Evolutionary conservation across 2,113 vertebrate species (phyloP), one percentile per base, ranked within the genome.

Genomic region (Eptesicus fuscus): DNA sequence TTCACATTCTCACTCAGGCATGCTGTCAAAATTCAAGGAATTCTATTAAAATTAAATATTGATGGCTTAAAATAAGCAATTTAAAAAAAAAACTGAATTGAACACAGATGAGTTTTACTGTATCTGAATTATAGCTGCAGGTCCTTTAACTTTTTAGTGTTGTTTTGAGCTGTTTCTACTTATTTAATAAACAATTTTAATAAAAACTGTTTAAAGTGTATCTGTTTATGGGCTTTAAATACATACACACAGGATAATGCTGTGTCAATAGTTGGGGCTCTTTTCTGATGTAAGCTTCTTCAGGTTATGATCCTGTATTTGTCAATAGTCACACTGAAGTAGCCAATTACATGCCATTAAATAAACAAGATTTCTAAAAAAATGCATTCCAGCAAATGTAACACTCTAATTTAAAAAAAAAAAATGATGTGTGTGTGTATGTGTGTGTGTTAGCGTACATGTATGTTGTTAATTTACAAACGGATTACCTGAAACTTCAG

Each of bases 1-100:
- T 91, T 91, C 80, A 83, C 51, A 86, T 63, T 91, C 28, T 85
- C 35, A 84, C 73, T 77, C 69, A 90, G 47, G 53, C 77, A 67
- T 7, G 51, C 77, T 77, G 85, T 84, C 90, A 88, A 88, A 96
- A 88, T 78, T 49, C 63, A 88, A 90, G 63, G 51, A 12, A 56
- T 83, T 91, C 94, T 86, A 79, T 94, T 88, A 80, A 93, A 87
- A 95, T 74, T 61, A 90, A 92, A 88, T 69, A 73, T 77, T 77
- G 53, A 74, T 56, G 18, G 67, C 70, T 80, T 89, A 77, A 92
- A 40, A 59, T 44, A 67, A 83, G 71, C 12, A 16, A 42, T 82
- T 17, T 37, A 37, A 37, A n/a, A n/a, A 22, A 69, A 76, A 90
- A 87, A 49, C 44, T 9, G 35, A 93, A 59, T 40, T 67, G 25